phyloP scores from a whole-genome alignment of 2,113 vertebrate species.

The Lycaon pictus region DNA sequence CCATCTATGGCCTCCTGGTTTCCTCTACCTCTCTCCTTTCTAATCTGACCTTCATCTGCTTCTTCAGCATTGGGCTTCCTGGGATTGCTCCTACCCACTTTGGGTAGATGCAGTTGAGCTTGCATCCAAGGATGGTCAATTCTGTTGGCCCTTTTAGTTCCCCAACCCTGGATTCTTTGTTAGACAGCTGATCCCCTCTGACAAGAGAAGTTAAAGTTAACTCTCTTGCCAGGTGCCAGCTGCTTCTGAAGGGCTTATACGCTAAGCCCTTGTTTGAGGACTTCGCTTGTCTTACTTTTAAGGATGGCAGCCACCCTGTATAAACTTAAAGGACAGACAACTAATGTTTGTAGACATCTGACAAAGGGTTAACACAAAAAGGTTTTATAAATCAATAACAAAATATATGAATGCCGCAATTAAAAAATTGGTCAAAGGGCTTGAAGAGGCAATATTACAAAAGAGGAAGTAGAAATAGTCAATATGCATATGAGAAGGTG shows the following conservation, averaged over 20 bases:
- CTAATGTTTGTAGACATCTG: background rate
- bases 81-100: background rate
- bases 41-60: background rate
- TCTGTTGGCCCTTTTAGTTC: background rate
- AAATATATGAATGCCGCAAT: conserved; percentile 62
- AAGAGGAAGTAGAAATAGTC: conserved; percentile 57
- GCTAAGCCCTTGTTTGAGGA: background rate
- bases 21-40: background rate
- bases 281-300: background rate
- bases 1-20: background rate
- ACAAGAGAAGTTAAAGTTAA: background rate
- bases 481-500: conserved; percentile 65
- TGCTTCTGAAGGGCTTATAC: background rate
- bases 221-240: background rate
- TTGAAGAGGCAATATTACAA: conserved; percentile 67
- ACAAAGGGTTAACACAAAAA: conserved; percentile 48
- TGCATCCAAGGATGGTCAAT: background rate
- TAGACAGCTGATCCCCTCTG: background rate
- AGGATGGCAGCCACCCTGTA: background rate
- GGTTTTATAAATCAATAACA: conserved; percentile 61
- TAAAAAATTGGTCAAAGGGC: conserved; percentile 68
- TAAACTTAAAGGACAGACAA: conserved; percentile 31
- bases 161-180: background rate
- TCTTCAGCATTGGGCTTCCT: background rate
- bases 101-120: background rate